Evolutionary conservation across 1,140 invertebrate genomes (phyloP).

Genomic region (Zelostemma sp.): DNA sequence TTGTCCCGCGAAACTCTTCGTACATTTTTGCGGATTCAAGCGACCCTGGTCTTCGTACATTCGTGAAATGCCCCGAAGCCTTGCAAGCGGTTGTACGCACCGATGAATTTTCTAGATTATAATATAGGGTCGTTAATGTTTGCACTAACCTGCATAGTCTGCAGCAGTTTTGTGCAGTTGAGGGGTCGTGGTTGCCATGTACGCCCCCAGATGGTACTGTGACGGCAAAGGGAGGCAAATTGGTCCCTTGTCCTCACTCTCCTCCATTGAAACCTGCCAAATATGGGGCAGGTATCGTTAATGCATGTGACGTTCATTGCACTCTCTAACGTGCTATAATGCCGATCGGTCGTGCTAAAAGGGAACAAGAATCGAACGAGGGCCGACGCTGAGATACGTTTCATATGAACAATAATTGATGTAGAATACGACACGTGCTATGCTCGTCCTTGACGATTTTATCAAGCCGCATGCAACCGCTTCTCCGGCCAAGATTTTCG

Average conservation of each 20-base stretch:
- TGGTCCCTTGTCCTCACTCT: conserved; percentile 64
- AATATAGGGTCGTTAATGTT: conserved; percentile 26
- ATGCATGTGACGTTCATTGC: conserved; percentile 62
- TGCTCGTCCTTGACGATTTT: conserved; percentile 18
- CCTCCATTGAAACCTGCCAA: conserved; percentile 64
- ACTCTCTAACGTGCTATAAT: conserved; percentile 40
- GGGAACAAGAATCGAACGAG: conserved; percentile 40
- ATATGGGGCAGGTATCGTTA: conserved; percentile 63
- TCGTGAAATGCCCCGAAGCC: not conserved
- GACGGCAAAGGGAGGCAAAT: conserved; percentile 66
- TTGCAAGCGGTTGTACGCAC: not conserved
- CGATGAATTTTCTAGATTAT: conserved; percentile 19
- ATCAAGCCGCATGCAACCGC: too few relatives aligned
- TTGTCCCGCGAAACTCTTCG: too few relatives aligned
- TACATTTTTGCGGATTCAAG: conserved; percentile 11
- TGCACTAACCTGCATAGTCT: conserved; percentile 57
- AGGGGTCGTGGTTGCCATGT: conserved; percentile 59
- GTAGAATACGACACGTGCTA: conserved; percentile 28
- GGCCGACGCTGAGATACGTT: conserved; percentile 36
- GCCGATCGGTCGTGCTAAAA: conserved; percentile 41
- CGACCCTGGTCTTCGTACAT: not conserved
- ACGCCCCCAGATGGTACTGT: conserved; percentile 62
- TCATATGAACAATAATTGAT: conserved; percentile 45
- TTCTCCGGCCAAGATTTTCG: too few relatives aligned
- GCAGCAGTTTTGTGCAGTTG: conserved; percentile 66